Evolutionary conservation across 2,888 invertebrate species (phyloP).

Genomic region (Plebejus melissa): DNA sequence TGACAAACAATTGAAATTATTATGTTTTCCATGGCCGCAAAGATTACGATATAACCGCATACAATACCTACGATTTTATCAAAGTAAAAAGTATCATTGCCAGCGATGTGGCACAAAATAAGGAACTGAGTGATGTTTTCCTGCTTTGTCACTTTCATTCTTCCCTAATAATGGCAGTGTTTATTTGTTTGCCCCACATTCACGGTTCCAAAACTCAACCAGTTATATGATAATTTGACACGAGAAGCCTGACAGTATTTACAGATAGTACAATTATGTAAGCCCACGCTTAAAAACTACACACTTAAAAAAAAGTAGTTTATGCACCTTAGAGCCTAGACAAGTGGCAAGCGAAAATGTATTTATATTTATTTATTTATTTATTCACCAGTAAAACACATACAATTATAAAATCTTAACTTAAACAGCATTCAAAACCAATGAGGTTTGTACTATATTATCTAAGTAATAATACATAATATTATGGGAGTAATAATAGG

Average conservation of each 20-base stretch:
- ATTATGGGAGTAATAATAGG: too few relatives aligned
- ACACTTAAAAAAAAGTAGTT: background rate
- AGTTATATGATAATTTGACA: background rate
- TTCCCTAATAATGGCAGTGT: background rate
- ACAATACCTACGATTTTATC: too few relatives aligned
- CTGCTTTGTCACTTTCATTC: constrained; percentile 6
- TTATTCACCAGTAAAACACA: too few relatives aligned
- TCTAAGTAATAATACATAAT: too few relatives aligned
- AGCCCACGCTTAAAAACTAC: too few relatives aligned
- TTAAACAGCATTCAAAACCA: too few relatives aligned
- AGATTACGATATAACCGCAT: background rate
- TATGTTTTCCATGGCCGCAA: background rate
- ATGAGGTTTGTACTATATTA: too few relatives aligned
- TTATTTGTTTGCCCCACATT: background rate
- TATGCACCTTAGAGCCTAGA: too few relatives aligned
- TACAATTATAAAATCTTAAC: too few relatives aligned
- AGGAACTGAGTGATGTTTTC: background rate
- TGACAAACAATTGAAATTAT: background rate
- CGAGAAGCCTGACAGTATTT: background rate
- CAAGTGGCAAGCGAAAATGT: too few relatives aligned
- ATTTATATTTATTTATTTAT: too few relatives aligned
- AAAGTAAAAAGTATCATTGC: background rate
- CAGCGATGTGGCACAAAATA: background rate
- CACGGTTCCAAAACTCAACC: background rate
- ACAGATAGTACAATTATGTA: background rate